A percentile compares a stretch with the other conserved stretches of the same genome.
Conservation (phyloP, 2,113 vertebrate species). For the Pelmatolapia mariae region DNA sequence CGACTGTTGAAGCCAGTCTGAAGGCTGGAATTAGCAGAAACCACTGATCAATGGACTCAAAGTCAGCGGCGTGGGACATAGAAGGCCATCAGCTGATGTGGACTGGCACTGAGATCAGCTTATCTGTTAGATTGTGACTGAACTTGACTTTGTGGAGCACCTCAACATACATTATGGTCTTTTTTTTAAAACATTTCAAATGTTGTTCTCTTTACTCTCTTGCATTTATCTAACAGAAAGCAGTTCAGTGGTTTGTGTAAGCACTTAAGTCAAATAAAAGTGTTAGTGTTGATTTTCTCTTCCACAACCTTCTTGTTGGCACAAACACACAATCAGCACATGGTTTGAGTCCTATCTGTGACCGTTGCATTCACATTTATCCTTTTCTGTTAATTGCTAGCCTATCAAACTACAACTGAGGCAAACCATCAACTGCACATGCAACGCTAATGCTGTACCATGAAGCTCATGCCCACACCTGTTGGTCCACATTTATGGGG, state of each 20-base stretch:
- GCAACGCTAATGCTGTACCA: not conserved
- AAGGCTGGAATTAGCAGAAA: not conserved
- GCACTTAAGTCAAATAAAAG: not conserved
- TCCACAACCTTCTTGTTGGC: not conserved
- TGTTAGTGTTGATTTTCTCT: not conserved
- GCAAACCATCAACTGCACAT: not conserved
- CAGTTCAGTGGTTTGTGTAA: not conserved
- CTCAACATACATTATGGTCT: not conserved
- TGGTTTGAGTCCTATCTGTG: not conserved
- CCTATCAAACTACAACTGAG: not conserved
- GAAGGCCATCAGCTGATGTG: not conserved
- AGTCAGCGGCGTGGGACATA: not conserved
- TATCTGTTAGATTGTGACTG: not conserved
- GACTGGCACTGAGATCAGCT: not conserved
- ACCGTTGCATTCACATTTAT: not conserved
- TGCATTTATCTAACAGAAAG: not conserved
- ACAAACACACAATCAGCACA: not conserved
- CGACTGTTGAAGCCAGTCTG: not conserved
- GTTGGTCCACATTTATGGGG: not conserved
- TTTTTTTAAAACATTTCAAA: fast-evolving
- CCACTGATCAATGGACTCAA: not conserved
- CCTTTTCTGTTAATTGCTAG: not conserved
- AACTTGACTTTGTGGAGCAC: not conserved
- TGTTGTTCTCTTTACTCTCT: not conserved
- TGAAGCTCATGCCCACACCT: not conserved